Base-by-base conservation (phyloP, 2,113 vertebrate genomes). In the Sardina pilchardus region DNA sequence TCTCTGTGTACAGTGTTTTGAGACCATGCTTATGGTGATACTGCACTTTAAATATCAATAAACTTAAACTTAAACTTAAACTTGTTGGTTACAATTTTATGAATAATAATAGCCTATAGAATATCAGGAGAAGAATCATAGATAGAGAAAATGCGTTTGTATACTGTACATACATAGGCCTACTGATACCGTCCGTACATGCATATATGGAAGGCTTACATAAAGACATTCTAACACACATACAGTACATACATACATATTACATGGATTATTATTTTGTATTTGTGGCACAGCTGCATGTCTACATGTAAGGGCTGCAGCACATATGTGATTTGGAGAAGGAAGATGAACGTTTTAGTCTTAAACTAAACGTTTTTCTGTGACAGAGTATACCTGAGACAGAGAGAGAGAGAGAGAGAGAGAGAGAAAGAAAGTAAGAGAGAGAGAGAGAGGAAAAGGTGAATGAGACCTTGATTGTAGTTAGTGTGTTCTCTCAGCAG, bases 381-480 rank as follows among this genome's bases (percentile, higher is more conserved):
- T 5, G 17, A 4, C 50, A 56, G 19, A 21, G 16, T 56, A 56
- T 56, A 14, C 50, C 50, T 56, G 50, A 21, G 56, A 63, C 21
- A 24, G 56, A 63, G 56, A n/a, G 56, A 63, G 56, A 63, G 56
- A 63, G 56, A 24, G 56, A n/a, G 56, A n/a, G 48, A 6, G 56
- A n/a, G 59, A 9, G 59, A 26, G 59, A 56, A 24, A 26, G 7
- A 63, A 24, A n/a, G 59, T 9, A 24, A 8, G 59, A n/a, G 56
- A 36, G 67, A 36, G 30, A 78, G 71, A 6, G 34, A 36, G 71
- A 17, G 34, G 14, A 17, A 67, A 8, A 67, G 71, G 71, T 17
- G 34, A 78, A 78, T 78, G 34, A 78, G 71, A 78, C 71, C 71
- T 78, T 36, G 71, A 78, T 78, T 78, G 12, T 14, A 14, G 71